Conservation (phyloP, 2,797 vertebrate genomes). For the Acipenser transmontanus region DNA sequence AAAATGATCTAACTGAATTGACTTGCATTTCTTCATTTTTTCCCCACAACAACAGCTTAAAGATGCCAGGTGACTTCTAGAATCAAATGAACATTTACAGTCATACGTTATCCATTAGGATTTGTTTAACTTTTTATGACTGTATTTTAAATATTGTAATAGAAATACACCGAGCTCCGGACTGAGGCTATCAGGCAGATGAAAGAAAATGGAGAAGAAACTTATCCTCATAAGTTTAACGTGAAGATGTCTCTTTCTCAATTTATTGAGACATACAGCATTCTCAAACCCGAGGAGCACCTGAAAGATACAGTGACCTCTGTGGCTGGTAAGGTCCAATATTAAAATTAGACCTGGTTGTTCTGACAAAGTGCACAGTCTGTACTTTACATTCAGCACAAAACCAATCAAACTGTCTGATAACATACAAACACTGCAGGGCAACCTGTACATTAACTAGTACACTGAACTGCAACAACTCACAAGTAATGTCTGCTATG, state of each 20-base stretch:
- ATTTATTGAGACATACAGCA: conserved; percentile 7
- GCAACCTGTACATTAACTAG: no score
- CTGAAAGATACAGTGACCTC: not conserved
- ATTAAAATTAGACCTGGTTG: not conserved
- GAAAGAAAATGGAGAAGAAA: not conserved
- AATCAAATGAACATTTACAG: no score
- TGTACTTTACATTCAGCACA: no score
- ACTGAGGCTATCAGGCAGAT: not conserved
- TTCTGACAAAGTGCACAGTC: no score
- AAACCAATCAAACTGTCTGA: no score
- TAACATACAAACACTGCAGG: no score
- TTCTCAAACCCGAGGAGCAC: conserved; percentile 4
- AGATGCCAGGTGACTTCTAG: no score
- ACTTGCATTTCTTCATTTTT: no score
- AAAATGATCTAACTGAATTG: no score
- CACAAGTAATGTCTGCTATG: no score
- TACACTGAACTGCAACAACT: no score
- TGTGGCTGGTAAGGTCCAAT: not conserved
- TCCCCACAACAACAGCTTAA: no score
- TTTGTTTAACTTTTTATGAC: not conserved
- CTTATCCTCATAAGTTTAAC: conserved; percentile 11
- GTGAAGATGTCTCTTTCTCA: conserved; percentile 2
- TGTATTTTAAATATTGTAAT: not conserved
- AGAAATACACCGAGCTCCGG: conserved; percentile 10
- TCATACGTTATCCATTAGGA: not conserved